Evolutionary conservation across 1,140 invertebrate species (phyloP).

Genomic region (Nomia melanderi): DNA sequence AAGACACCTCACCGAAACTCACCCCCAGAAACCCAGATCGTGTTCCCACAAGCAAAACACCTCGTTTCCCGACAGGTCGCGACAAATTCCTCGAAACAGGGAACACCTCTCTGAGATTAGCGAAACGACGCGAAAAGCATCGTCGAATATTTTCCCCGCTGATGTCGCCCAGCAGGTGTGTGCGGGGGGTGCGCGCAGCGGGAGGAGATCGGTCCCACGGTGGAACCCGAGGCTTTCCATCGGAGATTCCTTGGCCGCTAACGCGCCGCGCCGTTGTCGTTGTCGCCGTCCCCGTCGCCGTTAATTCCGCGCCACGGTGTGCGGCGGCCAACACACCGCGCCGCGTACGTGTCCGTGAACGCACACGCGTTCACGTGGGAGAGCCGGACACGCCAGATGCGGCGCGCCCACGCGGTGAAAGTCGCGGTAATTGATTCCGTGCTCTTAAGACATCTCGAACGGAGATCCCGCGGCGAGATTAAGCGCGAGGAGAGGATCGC

Average conservation of each 20-base stretch:
- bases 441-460: slow-evolving; percentile 71
- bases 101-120: too few relatives aligned
- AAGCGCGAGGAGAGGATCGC: slow-evolving; percentile 58
- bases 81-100: too few relatives aligned
- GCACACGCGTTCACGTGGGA: neutral
- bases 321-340: slow-evolving; percentile 64
- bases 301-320: neutral
- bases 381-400: neutral
- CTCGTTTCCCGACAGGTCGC: too few relatives aligned
- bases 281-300: neutral
- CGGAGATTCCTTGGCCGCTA: neutral
- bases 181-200: neutral
- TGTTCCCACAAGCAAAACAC: too few relatives aligned
- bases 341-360: slow-evolving; percentile 7
- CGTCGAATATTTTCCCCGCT: neutral
- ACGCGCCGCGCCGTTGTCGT: neutral
- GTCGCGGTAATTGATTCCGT: slow-evolving; percentile 57
- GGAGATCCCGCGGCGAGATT: slow-evolving; percentile 70
- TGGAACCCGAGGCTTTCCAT: neutral
- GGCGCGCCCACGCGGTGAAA: neutral
- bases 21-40: too few relatives aligned
- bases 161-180: neutral
- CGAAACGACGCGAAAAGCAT: too few relatives aligned
- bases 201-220: neutral
- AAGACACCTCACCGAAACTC: too few relatives aligned